Base-by-base conservation (phyloP, 1,140 invertebrate genomes). In the Aphelenchoides fujianensis region DNA sequence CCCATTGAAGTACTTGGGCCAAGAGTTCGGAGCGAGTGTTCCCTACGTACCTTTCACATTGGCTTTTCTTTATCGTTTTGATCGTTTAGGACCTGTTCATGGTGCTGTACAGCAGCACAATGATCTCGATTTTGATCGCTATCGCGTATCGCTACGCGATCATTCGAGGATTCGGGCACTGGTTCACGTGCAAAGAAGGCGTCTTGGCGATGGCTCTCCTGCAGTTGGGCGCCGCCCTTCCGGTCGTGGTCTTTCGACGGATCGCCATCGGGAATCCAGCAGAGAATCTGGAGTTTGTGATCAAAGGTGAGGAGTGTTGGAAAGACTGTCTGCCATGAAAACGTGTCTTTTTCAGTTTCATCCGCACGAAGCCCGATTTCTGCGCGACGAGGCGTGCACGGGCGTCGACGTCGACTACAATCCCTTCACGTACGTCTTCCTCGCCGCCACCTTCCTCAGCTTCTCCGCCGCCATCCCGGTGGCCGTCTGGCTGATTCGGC, bases 191-290 rank as follows among this genome's bases (percentile, higher is more conserved):
- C 16, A 61, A 61, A 27, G 36, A 16, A 16, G 57, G 57, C 1
- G 36, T 61, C 27, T n/a, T 2, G 2, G 28, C 27, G 1, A 61
- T 61, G 2, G 57, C 57, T 1, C n/a, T 61, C n/a, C 1, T 61
- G n/a, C 16, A 61, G 28, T 61, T 61, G 2, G 36, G 16, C 28
- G 2, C 28, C n/a, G 2, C n/a, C 16, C 1, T 27, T 27, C 57
- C 57, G 2, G 28, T 61, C 28, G 27, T 61, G 1, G 16, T 61
- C 16, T 30, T 27, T 16, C 16, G 57, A 2, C 57, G 36, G 28
- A 61, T 61, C n/a, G 57, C 57, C 16, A 61, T 61, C 37, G 57
- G 57, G n/a, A 61, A 61, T 61, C n/a, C n/a, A 61, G 27, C n/a
- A 2, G 57, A 16, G 27, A 61, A 61, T 34, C n/a, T 19, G 2